Base-by-base conservation (phyloP, 1,140 invertebrate genomes). In the Campoletis sonorensis region DNA sequence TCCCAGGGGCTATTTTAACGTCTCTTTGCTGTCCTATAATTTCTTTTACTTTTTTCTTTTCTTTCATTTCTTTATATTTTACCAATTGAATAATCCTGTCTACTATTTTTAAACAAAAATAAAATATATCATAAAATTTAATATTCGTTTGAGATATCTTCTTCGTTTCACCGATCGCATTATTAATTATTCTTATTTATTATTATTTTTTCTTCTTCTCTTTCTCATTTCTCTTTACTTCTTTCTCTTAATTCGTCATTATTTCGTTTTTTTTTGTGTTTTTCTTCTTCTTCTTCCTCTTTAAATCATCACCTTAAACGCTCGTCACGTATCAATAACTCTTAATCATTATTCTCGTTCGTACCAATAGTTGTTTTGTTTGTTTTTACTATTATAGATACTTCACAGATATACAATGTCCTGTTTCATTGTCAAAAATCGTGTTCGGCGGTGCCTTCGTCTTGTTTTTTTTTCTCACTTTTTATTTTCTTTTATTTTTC, bases 401-500 rank as follows among this genome's bases (percentile, higher is more conserved):
- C 71, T 73, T 73, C 71, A 73, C 71, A 73, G 71, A 73, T 73
- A 51, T 73, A 73, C 71, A 73, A 73, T 73, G 71, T 73, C 40
- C 40, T 67, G 18, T 54, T 78, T 40, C 54, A 67, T 78, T 67
- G 76, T 78, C 51, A 67, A 18, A 64, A 51, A 33, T 77, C 49
- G 76, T 51, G 27, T 21, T 78, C 54, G 27, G 30, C 76, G 76
- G 76, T 16, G 37, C 16, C 18, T 78, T 78, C 7, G 33, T 23
- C 33, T 18, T 10, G 30, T 21, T 10, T 10, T 4, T 37, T 37
- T 37, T 37, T 10, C 10, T 37, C 37, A 37, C 37, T 40, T 30
- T n/a, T 45, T 37, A 30, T 30, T 1, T 71, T 21, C 5, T n/a
- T n/a, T n/a, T n/a, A n/a, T n/a, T n/a, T 70, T 40, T 5, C n/a